Evolutionary conservation across 2,797 vertebrate species (phyloP).

Genomic region (Acrocephalus scirpaceus): DNA sequence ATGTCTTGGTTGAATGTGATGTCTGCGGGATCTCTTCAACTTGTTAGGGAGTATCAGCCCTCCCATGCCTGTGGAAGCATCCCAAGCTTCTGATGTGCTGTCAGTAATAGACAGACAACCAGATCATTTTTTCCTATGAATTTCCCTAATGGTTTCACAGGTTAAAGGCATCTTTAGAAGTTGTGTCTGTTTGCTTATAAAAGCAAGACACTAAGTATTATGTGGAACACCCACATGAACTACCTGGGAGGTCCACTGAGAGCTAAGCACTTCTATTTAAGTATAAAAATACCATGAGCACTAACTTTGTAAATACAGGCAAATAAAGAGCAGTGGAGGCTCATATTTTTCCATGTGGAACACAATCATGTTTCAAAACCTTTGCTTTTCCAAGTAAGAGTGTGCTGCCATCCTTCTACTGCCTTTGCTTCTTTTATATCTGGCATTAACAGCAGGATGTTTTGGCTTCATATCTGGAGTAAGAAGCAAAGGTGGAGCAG

Average conservation of each 20-base stretch:
- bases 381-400: neutral
- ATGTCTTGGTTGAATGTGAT: neutral
- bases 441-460: neutral
- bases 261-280: neutral
- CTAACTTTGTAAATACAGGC: neutral
- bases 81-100: neutral
- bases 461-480: neutral
- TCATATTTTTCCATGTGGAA: neutral
- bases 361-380: neutral
- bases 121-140: neutral
- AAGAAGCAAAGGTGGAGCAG: conserved; percentile 17
- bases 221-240: neutral
- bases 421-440: neutral
- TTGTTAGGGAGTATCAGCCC: neutral
- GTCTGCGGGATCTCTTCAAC: neutral
- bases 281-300: neutral
- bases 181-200: neutral
- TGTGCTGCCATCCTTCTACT: neutral
- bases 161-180: neutral
- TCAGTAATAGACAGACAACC: neutral
- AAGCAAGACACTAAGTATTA: neutral
- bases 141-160: neutral
- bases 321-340: neutral
- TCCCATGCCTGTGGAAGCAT: neutral
- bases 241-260: conserved; percentile 8